phyloP scores from a whole-genome alignment of 2,113 vertebrate species.

The Spheniscus mendiculus region DNA sequence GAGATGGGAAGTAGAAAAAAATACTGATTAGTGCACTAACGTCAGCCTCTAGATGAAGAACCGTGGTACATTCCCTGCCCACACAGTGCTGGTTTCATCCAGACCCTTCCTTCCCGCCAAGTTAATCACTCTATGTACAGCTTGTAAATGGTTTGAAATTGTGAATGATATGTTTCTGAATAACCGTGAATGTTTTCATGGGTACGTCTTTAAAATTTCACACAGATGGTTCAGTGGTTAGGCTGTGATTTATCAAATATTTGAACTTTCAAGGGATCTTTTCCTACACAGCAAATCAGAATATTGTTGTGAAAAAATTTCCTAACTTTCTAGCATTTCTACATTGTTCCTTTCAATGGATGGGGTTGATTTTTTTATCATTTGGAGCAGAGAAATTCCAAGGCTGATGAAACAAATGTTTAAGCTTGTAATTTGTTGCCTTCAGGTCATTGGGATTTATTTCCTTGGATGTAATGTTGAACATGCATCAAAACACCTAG shows the following conservation, averaged over 20 bases:
- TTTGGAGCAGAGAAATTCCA: not conserved
- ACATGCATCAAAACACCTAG: not conserved
- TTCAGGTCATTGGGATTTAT: not conserved
- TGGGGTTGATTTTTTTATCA: not conserved
- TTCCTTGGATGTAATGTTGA: not conserved
- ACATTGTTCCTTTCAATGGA: not conserved
- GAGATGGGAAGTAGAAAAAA: not conserved
- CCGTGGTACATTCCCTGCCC: not conserved
- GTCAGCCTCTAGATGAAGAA: not conserved
- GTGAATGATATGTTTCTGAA: constrained; percentile 5
- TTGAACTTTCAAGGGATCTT: not conserved
- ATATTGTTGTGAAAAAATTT: not conserved
- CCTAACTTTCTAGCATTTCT: not conserved
- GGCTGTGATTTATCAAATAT: not conserved
- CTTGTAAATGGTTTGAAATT: not conserved
- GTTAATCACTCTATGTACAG: not conserved
- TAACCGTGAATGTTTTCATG: not conserved
- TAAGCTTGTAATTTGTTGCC: not conserved
- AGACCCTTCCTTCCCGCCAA: not conserved
- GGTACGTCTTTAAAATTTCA: not conserved
- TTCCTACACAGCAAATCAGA: not conserved
- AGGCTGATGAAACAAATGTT: not conserved
- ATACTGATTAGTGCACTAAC: fast-evolving
- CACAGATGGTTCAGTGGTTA: not conserved
- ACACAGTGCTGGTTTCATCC: not conserved